Percentiles rank a stretch among this genome's conserved stretches.
Evolutionary conservation across 1,140 invertebrate genomes (phyloP).

Genomic region (Trachelipus rathkii): DNA sequence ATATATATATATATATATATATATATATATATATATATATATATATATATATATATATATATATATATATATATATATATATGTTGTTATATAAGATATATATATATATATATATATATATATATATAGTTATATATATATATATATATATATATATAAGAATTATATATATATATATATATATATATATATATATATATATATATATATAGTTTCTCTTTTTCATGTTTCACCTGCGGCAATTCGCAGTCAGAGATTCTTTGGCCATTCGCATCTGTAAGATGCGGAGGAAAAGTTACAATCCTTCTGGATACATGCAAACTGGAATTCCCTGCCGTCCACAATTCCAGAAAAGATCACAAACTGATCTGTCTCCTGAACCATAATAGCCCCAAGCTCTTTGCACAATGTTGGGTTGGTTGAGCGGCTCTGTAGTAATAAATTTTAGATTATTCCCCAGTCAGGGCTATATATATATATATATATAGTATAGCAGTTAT

Average conservation of each 20-base stretch:
- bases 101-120: background rate
- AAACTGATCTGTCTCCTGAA: conserved; percentile 18
- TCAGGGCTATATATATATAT: too few relatives aligned
- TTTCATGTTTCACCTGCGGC: background rate
- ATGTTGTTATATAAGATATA: too few relatives aligned
- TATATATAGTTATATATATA: background rate
- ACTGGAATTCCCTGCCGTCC: conserved; percentile 13
- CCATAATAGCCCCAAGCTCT: conserved; percentile 13
- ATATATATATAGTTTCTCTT: conserved; percentile 8
- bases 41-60: conserved; percentile 27
- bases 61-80: conserved; percentile 32
- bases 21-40: background rate
- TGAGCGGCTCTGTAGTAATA: conserved; percentile 17
- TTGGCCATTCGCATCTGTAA: conserved; percentile 23
- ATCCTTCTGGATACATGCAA: conserved; percentile 18
- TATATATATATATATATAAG: conserved; percentile 22
- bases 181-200: conserved; percentile 30
- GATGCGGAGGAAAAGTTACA: background rate
- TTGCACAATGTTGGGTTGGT: conserved; percentile 13
- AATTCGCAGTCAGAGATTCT: conserved; percentile 19
- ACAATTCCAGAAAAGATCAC: conserved; percentile 22
- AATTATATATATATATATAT: conserved; percentile 31
- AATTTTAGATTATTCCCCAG: background rate
- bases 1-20: background rate
- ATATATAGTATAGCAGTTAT: too few relatives aligned